Percentiles rank a stretch among this genome's conserved stretches.
phyloP scores from a whole-genome alignment of 37 sponge, comb jelly and placozoan species.

The Mnemiopsis leidyi region DNA sequence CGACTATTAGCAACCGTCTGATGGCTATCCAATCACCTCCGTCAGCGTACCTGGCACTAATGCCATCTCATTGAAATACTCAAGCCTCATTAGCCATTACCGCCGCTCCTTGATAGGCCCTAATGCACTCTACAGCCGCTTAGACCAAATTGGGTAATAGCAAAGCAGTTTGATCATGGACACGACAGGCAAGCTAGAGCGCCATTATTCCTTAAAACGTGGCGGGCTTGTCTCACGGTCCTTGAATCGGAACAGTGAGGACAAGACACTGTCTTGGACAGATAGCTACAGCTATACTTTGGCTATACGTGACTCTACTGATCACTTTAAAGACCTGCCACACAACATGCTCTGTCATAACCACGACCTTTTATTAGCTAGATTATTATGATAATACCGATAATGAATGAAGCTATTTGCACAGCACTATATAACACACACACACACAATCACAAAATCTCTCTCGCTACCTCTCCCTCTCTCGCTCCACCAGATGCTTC shows the following conservation, averaged over 20 bases:
- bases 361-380: neutral
- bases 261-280: too few species aligned
- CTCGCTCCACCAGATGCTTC: neutral
- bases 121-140: neutral
- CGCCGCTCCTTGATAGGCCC: neutral
- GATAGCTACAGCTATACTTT: neutral
- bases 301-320: neutral
- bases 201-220: neutral
- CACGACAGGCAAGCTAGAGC: neutral
- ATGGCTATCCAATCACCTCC: too few species aligned
- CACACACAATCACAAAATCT: too few species aligned
- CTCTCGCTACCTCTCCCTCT: too few species aligned
- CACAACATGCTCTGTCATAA: neutral
- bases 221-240: neutral
- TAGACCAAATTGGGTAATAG: neutral
- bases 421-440: neutral
- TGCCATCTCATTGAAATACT: neutral
- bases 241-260: too few species aligned
- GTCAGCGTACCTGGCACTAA: too few species aligned
- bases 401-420: neutral
- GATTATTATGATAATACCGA: neutral
- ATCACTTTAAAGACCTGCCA: neutral
- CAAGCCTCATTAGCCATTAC: neutral
- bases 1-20: too few species aligned
- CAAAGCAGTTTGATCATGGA: neutral